Evolutionary conservation across 35 echinoderm and acorn worm genomes (phyloP), one percentile per base, ranked within the genome.

Genomic region (Ophiothrix spiculata): DNA sequence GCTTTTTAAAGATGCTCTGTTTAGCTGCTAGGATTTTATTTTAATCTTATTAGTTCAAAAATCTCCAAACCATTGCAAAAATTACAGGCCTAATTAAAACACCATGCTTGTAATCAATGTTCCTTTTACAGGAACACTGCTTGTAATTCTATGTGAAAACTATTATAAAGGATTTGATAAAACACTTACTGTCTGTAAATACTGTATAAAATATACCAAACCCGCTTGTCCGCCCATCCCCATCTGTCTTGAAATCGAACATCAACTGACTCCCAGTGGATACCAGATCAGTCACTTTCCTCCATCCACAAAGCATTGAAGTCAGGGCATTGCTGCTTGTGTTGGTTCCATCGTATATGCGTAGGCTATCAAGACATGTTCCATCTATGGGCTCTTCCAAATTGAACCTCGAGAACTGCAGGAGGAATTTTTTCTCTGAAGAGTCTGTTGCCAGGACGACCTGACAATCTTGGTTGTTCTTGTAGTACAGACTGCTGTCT

Each of bases 161-260:
- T n/a, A n/a, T n/a, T n/a, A n/a, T n/a, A n/a, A n/a, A n/a, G n/a
- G n/a, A n/a, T n/a, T n/a, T n/a, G n/a, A n/a, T n/a, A n/a, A n/a
- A n/a, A 11, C 16, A 93, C 86, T 93, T 39, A 94, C 92, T 40
- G 56, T 94, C 54, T 45, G 17, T 79, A 86, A 90, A 94, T 39
- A 46, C 80, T 19, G 92, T 87, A 39, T 94, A 94, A 56, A 87
- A 87, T 64, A 90, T 90, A 31, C 83, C 92, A 85, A 94, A 94
- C 2, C 92, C 92, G 60, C 74, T 86, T n/a, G 83, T 86, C 21
- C 88, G 86, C 12, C 92, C 92, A 39, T 86, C 79, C 19, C 38
- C 84, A 45, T 94, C 92, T 15, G 92, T 82, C 56, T 83, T 39
- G 63, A 94, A 86, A 36, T 75, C 73, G 63, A 94, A 81, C 17